Base-by-base conservation (phyloP, 2,888 invertebrate genomes). In the Tortricodes alternella region DNA sequence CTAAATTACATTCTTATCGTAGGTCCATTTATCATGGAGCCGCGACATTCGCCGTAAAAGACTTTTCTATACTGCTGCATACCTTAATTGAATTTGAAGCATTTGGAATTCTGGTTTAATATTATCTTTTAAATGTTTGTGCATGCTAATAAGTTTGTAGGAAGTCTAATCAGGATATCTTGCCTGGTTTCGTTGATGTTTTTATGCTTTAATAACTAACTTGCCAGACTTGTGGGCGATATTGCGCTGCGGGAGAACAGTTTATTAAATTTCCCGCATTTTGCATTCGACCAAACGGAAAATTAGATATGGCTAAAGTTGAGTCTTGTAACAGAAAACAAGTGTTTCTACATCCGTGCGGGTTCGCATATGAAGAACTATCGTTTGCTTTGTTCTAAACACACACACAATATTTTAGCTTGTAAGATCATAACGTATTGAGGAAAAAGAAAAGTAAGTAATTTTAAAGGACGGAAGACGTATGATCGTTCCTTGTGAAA, bases 241-340 rank as follows among this genome's bases (percentile, higher is more conserved):
- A 65, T 68, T 65, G 68, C 74, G 63, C 73, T 52, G 74, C 70
- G 70, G 75, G 76, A 66, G 70, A 65, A 65, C 60, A 63, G 62
- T 62, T 76, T 73, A 76, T 75, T 73, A 71, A 71, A 58, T 71
- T 66, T 74, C 68, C 71, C 63, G n/a, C n/a, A 67, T 70, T 77
- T 73, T 68, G 70, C 67, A 64, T 68, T 65, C 62, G 62, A 63
- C 65, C 62, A 65, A 69, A 52, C 49, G 41, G 56, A 61, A 63
- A 64, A 65, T 65, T 71, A 65, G 65, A 73, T 67, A 63, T 43
- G 9, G 9, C 27, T 43, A 9, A 27, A 43, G 27, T 27, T 16
- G n/a, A 16, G 43, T 15, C 15, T 15, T 41, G 3, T 6, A 21
- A 19, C 13, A 41, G 9, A 23, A 24, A 24, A n/a, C n/a, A 29